Conservation (phyloP, 2,797 vertebrate species). For the Diplodus puntazzo region DNA sequence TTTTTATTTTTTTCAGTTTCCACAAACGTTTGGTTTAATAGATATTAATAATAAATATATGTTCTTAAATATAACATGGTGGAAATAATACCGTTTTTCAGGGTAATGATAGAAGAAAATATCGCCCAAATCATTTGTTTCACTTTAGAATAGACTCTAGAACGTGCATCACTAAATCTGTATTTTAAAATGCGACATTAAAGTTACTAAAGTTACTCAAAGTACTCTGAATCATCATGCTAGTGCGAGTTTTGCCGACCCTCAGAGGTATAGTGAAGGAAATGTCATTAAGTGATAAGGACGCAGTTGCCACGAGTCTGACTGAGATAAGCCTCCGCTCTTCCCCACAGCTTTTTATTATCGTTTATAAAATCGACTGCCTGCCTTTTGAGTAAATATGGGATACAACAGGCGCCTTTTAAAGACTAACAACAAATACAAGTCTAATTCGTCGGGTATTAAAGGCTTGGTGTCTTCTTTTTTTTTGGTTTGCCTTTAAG, state of each 20-base stretch:
- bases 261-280: constrained; percentile 14
- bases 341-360: background rate
- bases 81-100: background rate
- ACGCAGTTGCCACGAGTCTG: constrained; percentile 9
- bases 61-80: too few relatives aligned
- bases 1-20: background rate
- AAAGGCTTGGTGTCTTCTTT: background rate
- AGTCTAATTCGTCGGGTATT: background rate
- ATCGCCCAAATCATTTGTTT: background rate
- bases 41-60: background rate
- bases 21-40: background rate
- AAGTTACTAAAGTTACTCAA: background rate
- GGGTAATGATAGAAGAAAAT: background rate
- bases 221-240: background rate
- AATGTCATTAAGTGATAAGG: constrained; percentile 15
- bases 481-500: background rate
- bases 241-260: background rate
- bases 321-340: constrained; percentile 3
- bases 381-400: constrained; percentile 18
- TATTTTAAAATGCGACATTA: background rate
- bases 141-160: background rate
- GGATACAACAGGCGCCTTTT: background rate
- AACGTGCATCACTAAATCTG: background rate
- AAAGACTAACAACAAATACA: constrained; percentile 19
- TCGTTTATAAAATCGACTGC: constrained; percentile 19